Base-by-base conservation (phyloP, 1,140 invertebrate genomes). In the Zaprionus ghesquierei region DNA sequence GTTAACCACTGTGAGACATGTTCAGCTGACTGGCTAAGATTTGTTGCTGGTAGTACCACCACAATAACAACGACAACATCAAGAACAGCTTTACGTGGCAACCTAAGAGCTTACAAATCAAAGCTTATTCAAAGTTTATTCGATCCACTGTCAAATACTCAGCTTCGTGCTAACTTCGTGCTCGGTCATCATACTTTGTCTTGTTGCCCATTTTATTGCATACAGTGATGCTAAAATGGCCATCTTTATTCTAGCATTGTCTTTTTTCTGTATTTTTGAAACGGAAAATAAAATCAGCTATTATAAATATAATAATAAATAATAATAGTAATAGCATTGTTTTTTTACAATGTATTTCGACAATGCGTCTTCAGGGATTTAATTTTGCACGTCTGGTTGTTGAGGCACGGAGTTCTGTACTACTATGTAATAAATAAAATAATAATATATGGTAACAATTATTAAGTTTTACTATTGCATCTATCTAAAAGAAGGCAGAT, bases 81-180 rank as follows among this genome's bases (percentile, higher is more conserved):
- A 69, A 59, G 63, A 66, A 66, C 79, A 82, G 70, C 79, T 78
- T 66, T 54, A 35, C 55, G 29, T 35, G 31, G 20, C 41, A 71
- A 41, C 44, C 23, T 46, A 18, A 61, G 61, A 74, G 29, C 56
- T 75, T 53, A 71, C 63, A 74, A 80, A 70, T 60, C 58, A 56
- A 58, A 60, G 54, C 49, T 72, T 27, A 53, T 44, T 25, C 72
- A 56, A 87, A 78, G 69, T 56, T 58, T 31, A 44, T 62, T 60
- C 74, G 64, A 54, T 50, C 54, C 59, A 74, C 64, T 74, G 64
- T 63, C 22, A 68, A 75, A 35, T 33, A 35, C 41, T 51, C 53
- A 41, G 60, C 56, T 78, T 66, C 63, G 69, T 41, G 55, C 25
- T 25, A 56, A 62, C 59, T 75, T 82, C 60, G 31, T 59, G 77